Percentiles rank a stretch among this genome's conserved stretches.
Conservation (phyloP, 2,113 vertebrate species). For the Chauna torquata region DNA sequence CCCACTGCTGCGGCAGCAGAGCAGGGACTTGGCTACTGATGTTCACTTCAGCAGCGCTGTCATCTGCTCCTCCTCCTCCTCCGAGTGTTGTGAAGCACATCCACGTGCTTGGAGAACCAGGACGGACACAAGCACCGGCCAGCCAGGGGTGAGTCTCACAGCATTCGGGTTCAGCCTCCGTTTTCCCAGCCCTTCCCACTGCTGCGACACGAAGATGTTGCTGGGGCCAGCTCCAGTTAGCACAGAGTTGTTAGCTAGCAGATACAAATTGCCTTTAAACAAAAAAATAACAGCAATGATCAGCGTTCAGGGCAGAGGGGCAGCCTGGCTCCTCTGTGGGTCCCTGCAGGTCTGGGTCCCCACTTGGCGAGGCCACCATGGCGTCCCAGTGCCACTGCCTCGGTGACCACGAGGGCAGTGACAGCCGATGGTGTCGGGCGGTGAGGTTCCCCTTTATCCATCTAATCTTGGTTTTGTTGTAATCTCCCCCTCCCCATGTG, state of each 20-base stretch:
- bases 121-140: no score
- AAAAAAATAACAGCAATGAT: background rate
- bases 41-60: background rate
- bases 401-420: background rate
- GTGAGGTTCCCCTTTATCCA: background rate
- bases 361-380: background rate
- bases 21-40: background rate
- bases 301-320: no score
- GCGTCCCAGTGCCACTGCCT: background rate
- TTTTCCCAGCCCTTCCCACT: background rate
- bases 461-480: background rate
- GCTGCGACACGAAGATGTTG: fast-evolving
- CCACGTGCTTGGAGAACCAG: background rate
- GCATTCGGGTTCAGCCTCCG: no score
- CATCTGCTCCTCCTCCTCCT: background rate
- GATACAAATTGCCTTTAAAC: background rate
- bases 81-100: background rate
- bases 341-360: fast-evolving
- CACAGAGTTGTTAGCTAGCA: background rate
- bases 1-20: fast-evolving
- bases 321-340: background rate
- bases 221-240: background rate
- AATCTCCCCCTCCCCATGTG: background rate
- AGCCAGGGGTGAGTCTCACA: fast-evolving
- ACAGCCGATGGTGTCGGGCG: background rate